Evolutionary conservation across 2,888 invertebrate species (phyloP).

Genomic region (Hyppa rectilinea): DNA sequence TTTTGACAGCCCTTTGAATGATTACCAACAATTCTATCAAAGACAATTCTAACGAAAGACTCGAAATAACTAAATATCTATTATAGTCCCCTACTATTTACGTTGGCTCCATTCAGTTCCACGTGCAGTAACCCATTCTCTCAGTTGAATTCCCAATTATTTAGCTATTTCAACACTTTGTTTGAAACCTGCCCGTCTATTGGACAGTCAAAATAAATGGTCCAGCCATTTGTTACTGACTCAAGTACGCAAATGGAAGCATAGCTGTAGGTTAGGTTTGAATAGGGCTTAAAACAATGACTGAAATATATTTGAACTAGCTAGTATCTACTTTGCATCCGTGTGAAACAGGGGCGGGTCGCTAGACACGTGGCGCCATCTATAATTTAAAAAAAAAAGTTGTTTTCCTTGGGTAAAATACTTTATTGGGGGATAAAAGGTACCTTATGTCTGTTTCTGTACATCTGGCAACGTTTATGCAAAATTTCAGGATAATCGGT

Average conservation of each 20-base stretch:
- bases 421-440: no score
- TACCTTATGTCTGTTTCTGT: no score
- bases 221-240: conserved; percentile 11
- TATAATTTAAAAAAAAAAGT: no score
- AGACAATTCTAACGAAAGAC: conserved; percentile 11
- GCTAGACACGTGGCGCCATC: no score
- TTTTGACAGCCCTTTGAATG: no score
- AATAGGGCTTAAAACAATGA: background rate
- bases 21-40: background rate
- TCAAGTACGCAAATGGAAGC: conserved; percentile 6
- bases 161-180: conserved; percentile 35
- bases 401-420: no score
- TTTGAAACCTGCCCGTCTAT: conserved; percentile 46
- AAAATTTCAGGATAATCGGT: no score
- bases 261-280: background rate
- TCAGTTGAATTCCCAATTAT: conserved; percentile 13
- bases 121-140: conserved; percentile 11
- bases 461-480: no score
- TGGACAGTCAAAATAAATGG: conserved; percentile 25
- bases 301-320: background rate
- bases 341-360: no score
- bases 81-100: conserved; percentile 30
- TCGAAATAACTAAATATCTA: conserved; percentile 11
- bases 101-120: conserved; percentile 36
- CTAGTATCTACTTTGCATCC: no score